These are phyloP conservation scores for Papilio aristodemus DNA, from an alignment of 1,140 invertebrate species.

Conservation along the genomic window DNA sequence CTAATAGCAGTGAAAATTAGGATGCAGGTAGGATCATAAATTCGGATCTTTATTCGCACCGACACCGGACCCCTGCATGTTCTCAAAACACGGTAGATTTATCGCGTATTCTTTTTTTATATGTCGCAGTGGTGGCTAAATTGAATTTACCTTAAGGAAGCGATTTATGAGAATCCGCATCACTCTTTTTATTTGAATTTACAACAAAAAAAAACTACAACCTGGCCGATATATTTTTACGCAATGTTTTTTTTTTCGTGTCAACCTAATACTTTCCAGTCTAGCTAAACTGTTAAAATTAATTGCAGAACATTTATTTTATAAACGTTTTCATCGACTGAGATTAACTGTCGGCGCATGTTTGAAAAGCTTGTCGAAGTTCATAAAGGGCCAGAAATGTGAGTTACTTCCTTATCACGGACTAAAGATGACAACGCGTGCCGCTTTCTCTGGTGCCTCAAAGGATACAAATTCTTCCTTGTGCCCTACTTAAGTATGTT, in stretches of 20 bases:
- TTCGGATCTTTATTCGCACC: neutral
- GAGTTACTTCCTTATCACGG: conserved; percentile 55
- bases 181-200: neutral
- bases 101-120: neutral
- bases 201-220: neutral
- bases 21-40: conserved; percentile 9
- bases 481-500: conserved; percentile 53
- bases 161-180: conserved; percentile 6
- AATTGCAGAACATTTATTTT: neutral
- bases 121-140: neutral
- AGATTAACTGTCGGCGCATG: conserved; percentile 37
- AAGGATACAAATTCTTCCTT: conserved; percentile 53
- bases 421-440: conserved; percentile 49
- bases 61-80: neutral
- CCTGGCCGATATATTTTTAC: neutral
- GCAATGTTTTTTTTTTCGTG: neutral
- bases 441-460: conserved; percentile 58
- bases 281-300: neutral
- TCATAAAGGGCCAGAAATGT: conserved; percentile 43
- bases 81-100: conserved; percentile 13
- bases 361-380: conserved; percentile 45
- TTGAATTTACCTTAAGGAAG: conserved; percentile 6
- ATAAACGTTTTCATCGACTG: conserved; percentile 5
- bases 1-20: conserved; percentile 18
- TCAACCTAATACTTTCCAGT: too few species aligned